Evolutionary conservation across 2,888 invertebrate species (phyloP), one percentile per base, ranked within the genome.

Genomic region (Orchestes rusci): DNA sequence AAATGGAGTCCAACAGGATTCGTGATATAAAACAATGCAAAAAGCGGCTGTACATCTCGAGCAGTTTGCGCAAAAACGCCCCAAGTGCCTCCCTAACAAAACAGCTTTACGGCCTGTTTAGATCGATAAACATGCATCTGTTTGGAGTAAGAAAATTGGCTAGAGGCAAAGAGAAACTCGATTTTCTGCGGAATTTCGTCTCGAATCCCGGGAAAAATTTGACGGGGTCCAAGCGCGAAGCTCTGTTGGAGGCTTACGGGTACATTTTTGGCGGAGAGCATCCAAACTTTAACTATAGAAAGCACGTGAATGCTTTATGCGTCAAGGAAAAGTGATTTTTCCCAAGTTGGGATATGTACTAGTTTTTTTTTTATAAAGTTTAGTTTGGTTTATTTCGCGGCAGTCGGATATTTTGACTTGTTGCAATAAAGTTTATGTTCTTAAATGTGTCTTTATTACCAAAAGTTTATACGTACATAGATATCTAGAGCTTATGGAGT

Each of bases 51-150:
- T 23, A 37, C 19, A 33, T n/a, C n/a, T n/a, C n/a, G n/a, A n/a
- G n/a, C n/a, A n/a, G n/a, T n/a, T n/a, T n/a, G n/a, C n/a, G n/a
- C n/a, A n/a, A n/a, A n/a, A n/a, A n/a, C n/a, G n/a, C n/a, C n/a
- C n/a, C n/a, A n/a, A n/a, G n/a, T n/a, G n/a, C 45, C 16, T 2
- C 36, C 1, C 17, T 45, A 2, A 38, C 31, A 5, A 45, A 42
- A 13, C 49, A 50, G 23, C 43, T 50, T n/a, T 37, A 43, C 29
- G 35, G 30, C 27, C 18, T 39, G 5, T 59, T 47, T 31, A 48
- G 51, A 27, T 39, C 39, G 15, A 23, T 58, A 7, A 61, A 61
- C 38, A 61, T 59, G 59, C 45, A 51, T 12, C 18, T 61, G 4
- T 60, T 61, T 36, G 61, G 61, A 2, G 27, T 53, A 8, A 44